Base-by-base conservation (phyloP, 1,140 invertebrate genomes). In the Tribolium madens region DNA sequence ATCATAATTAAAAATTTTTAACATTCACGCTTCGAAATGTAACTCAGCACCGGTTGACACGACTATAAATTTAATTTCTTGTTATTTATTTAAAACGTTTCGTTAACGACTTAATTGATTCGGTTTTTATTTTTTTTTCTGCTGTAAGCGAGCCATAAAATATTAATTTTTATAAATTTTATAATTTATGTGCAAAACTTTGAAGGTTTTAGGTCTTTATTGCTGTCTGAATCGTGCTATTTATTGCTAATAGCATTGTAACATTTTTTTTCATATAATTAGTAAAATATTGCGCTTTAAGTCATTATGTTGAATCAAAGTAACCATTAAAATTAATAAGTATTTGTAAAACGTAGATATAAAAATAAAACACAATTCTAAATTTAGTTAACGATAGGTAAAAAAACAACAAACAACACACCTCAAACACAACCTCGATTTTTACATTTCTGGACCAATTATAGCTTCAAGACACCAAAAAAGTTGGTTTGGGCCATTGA, bases 1-100 rank as follows among this genome's bases (percentile, higher is more conserved):
- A 73, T 73, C 71, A 73, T 73, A 73, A 73, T 73, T 73, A 71
- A 71, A 71, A 71, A 71, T 71, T 33, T 47, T 47, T 36, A 6
- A 12, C 12, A 64, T 50, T 71, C 13, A 47, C 13, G 36, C 2
- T n/a, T 10, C 9, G 2, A 9, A 42, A 4, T 26, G 21, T 3
- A 26, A 26, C n/a, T n/a, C n/a, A n/a, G 21, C 36, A 42, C 7
- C 36, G n/a, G 3, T 42, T 42, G 36, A 42, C 36, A 42, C 36
- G 36, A 7, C 9, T 42, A 42, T 42, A 42, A 42, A 26, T 26
- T 26, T 26, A 26, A 5, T 5, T 26, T 26, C 21, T 26, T 26
- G 21, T 26, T 26, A 26, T 26, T 26, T 26, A 42, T 42, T 42
- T 42, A 9, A 42, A 42, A 42, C 36, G 21, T 26, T 42, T 42